These are phyloP conservation scores for Odocoileus virginianus DNA, from an alignment of 2,113 vertebrate species.

Conservation along the genomic window DNA sequence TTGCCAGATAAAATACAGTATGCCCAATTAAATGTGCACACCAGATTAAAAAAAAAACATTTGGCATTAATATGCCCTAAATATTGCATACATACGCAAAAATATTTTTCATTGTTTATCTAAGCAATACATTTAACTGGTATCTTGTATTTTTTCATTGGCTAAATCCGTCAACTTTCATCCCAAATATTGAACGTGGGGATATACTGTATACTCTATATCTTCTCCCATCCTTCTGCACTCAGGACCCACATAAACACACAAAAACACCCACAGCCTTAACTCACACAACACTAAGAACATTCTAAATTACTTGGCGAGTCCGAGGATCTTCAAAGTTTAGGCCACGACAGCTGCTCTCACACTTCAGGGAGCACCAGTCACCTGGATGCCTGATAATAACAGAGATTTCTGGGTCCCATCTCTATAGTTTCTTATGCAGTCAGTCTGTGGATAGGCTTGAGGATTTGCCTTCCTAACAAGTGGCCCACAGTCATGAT, in stretches of 20 bases:
- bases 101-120: not conserved
- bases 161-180: not conserved
- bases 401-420: not conserved
- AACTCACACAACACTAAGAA: not conserved
- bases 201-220: not conserved
- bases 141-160: not conserved
- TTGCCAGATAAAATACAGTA: not conserved
- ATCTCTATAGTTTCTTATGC: not conserved
- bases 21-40: not conserved
- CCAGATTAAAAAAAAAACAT: not conserved
- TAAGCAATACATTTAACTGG: not conserved
- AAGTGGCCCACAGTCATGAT: rapidly evolving
- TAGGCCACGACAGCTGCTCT: not conserved
- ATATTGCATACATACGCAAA: not conserved
- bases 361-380: not conserved
- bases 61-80: not conserved
- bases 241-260: not conserved
- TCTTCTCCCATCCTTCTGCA: not conserved
- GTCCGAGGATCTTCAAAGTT: not conserved
- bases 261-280: not conserved
- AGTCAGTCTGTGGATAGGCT: not conserved
- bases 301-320: not conserved
- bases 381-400: not conserved
- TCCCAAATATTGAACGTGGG: not conserved
- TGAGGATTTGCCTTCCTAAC: not conserved